Conservation (phyloP, 2,113 vertebrate species). For the Amblyornis subalaris region DNA sequence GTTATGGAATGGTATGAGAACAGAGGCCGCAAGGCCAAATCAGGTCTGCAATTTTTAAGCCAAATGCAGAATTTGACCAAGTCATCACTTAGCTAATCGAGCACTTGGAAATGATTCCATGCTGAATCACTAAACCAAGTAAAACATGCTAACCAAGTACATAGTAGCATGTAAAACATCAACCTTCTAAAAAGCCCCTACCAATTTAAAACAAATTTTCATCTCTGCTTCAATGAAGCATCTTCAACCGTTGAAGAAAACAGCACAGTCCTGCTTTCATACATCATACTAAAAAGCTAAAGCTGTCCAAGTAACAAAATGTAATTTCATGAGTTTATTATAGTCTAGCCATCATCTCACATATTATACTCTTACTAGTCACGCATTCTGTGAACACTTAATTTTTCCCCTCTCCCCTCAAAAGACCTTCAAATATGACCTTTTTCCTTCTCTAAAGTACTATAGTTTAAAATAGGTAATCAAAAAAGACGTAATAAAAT, state of each 20-base stretch:
- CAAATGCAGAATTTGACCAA: not conserved
- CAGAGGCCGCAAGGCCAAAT: not conserved
- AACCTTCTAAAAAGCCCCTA: not conserved
- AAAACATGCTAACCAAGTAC: not conserved
- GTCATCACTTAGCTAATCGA: not conserved
- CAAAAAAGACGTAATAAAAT: not conserved
- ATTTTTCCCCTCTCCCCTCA: not conserved
- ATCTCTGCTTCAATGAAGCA: not conserved
- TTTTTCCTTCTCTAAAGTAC: not conserved
- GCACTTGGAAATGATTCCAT: not conserved
- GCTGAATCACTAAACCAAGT: not conserved
- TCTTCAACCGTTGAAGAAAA: not conserved
- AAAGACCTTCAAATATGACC: rapidly evolving
- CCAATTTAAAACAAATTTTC: not conserved
- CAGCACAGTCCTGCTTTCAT: not conserved
- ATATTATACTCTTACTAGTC: not conserved
- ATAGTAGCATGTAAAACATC: not conserved
- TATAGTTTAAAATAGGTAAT: not conserved
- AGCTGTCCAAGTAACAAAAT: not conserved
- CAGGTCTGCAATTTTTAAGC: not conserved
- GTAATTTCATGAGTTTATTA: not conserved
- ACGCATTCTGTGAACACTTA: not conserved
- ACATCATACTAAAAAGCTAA: not conserved
- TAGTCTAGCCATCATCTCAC: not conserved
- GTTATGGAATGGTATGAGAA: not conserved